Evolutionary conservation across 2,797 vertebrate genomes (phyloP), one percentile per base, ranked within the genome.

Genomic region (Microctenopoma stevenorrisi): DNA sequence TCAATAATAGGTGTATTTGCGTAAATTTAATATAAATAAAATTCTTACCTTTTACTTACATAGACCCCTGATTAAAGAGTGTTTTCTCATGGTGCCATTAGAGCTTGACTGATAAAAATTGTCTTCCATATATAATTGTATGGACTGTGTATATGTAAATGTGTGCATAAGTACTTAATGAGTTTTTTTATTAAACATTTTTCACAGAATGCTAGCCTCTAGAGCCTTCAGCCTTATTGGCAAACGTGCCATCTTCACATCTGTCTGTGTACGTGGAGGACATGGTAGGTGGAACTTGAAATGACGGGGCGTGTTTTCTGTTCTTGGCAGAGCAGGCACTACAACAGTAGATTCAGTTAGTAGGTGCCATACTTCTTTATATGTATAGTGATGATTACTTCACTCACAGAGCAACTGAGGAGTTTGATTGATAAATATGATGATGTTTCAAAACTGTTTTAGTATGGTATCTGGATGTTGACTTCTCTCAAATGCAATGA

Each of bases 241-340:
- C 85, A 97, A 93, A 85, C 94, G 96, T 75, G 94, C 96, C 69
- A 78, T 99, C 82, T 97, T 95, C 64, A 96, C 96, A 71, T 96
- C 97, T 1, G 90, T 93, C 22, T 96, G 96, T 52, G n/a, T 96
- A 11, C 94, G 95, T 62, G 95, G 95, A 49, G 95, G 94, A 1
- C 97, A 98, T 12, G 96, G 97, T 98, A 86, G 87, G 94, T 75
- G 2, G 43, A 13, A 42, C 30, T 33, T 40, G 38, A 40, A 40
- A 40, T 40, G 38, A 40, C 5, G 7, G 30, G 4, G 30, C 30
- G 5, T 33, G 30, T 33, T 33, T 33, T 33, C 30, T 30, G 28
- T 30, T 30, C 28, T 6, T 33, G 30, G 30, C 30, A 33, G 30
- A 7, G 30, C 30, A 33, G 30, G 30, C 30, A 33, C 30, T 33